Base-by-base conservation (phyloP, 2,113 vertebrate species). In the Panurus biarmicus region DNA sequence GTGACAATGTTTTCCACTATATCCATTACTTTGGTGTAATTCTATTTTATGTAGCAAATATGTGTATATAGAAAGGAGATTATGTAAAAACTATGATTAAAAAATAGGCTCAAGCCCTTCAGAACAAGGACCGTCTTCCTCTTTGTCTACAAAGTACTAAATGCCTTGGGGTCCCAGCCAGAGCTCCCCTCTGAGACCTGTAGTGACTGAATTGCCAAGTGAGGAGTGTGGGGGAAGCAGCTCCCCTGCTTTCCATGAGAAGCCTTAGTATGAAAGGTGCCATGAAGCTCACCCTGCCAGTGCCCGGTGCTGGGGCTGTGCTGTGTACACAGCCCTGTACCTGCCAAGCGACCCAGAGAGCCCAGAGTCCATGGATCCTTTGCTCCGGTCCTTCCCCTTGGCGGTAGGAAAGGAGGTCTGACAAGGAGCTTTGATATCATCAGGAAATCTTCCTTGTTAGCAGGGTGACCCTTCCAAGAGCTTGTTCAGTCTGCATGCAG, bases 21-120 rank as follows among this genome's bases (percentile, higher is more conserved):
- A 94, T 87, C 83, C 95, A 85, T 90, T 95, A 89, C 87, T 74
- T 89, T 1, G 64, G 75, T 93, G 90, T 96, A 94, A 90, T 89
- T 96, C 89, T 94, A 42, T 95, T 95, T 95, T 93, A 90, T 96
- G 87, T 96, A 96, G 96, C 90, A 95, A 94, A 88, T 94, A 86
- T 14, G 24, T 97, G 53, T 95, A 92, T 87, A 89, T 91, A 95
- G 87, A 94, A 92, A 94, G 79, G 78, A 95, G 67, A 74, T 85
- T 57, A 87, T 89, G 81, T 79, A 62, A 77, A 90, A 79, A 80
- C 58, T 40, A 79, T 3, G 20, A 73, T 82, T 93, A 61, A 58
- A 53, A 90, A 90, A 73, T 54, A 96, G 78, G 50, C 74, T 78
- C 1, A 14, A 83, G 51, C 79, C 89, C 88, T 93, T 87, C 76